Evolutionary conservation across 2,888 invertebrate genomes (phyloP).

Genomic region (Drosophila sordidula): DNA sequence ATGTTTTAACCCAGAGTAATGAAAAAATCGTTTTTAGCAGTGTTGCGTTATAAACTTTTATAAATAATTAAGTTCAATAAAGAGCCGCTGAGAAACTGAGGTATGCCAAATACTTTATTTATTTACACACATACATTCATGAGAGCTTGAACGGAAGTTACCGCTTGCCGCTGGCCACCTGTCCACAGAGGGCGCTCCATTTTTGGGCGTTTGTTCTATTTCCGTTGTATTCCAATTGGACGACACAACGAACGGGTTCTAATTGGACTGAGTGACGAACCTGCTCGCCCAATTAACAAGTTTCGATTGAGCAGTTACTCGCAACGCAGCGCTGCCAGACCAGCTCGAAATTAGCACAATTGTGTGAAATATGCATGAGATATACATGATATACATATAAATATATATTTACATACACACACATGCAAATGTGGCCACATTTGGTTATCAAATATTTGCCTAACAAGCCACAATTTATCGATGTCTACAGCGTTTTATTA

Average conservation of each 20-base stretch:
- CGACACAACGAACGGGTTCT: slow-evolving; percentile 70
- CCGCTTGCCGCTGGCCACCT: slow-evolving; percentile 54
- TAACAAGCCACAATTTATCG: slow-evolving; percentile 53
- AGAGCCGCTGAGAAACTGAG: slow-evolving; percentile 22
- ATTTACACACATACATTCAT: slow-evolving; percentile 12
- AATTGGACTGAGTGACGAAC: slow-evolving; percentile 69
- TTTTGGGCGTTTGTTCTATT: slow-evolving; percentile 63
- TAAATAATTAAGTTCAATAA: slow-evolving; percentile 49
- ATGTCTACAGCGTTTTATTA: slow-evolving; percentile 35
- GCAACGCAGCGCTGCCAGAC: slow-evolving; percentile 48
- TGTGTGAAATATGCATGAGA: slow-evolving; percentile 58
- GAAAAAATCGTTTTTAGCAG: slow-evolving; percentile 28
- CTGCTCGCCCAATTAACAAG: slow-evolving; percentile 75
- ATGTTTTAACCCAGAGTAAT: slow-evolving; percentile 30
- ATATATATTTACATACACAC: slow-evolving; percentile 2
- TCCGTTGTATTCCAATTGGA: slow-evolving; percentile 61
- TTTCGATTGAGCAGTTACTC: slow-evolving; percentile 69
- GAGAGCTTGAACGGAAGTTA: slow-evolving; percentile 45
- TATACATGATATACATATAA: slow-evolving; percentile 9
- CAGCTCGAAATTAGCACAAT: slow-evolving; percentile 61
- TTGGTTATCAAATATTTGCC: slow-evolving; percentile 46
- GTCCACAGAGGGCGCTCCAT: slow-evolving; percentile 60
- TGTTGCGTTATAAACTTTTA: slow-evolving; percentile 16
- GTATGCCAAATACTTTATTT: slow-evolving; percentile 39
- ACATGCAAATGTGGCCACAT: slow-evolving; percentile 43